These are phyloP conservation scores for Octodon degus DNA, from an alignment of 2,113 vertebrate species.

Conservation along the genomic window DNA sequence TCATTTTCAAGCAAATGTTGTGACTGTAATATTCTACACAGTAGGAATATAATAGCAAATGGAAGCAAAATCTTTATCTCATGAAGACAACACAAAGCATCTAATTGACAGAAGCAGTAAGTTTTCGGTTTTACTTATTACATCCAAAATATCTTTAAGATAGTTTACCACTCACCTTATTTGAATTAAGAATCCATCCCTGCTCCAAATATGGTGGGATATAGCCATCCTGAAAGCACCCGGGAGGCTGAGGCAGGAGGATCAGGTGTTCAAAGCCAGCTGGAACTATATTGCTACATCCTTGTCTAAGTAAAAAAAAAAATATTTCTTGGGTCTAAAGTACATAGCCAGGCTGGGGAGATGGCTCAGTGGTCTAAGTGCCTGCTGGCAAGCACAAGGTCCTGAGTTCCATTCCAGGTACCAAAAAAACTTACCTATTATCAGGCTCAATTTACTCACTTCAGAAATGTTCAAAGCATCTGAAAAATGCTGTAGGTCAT, in stretches of 20 bases:
- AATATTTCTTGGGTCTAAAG: slow-evolving; percentile 1
- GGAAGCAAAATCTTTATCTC: background rate
- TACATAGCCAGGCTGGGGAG: background rate
- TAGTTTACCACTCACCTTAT: background rate
- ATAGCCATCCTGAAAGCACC: background rate
- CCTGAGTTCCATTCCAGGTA: no score
- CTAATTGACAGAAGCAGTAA: background rate
- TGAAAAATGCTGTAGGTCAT: background rate
- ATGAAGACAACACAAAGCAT: slow-evolving; percentile 2
- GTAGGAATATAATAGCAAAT: background rate
- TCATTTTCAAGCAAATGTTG: background rate
- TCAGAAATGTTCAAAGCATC: background rate
- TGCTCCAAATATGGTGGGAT: background rate
- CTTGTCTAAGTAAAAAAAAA: background rate
- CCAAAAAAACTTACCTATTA: background rate
- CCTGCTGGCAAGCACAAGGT: no score
- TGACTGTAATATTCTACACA: background rate
- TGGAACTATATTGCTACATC: background rate
- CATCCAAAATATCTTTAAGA: background rate
- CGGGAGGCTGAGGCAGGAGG: background rate
- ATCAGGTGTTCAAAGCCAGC: background rate
- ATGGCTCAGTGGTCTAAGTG: no score
- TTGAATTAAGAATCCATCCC: background rate
- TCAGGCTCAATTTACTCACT: background rate
- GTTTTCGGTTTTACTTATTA: background rate